Base-by-base conservation (phyloP, 2,113 vertebrate species). In the Euleptes europaea region DNA sequence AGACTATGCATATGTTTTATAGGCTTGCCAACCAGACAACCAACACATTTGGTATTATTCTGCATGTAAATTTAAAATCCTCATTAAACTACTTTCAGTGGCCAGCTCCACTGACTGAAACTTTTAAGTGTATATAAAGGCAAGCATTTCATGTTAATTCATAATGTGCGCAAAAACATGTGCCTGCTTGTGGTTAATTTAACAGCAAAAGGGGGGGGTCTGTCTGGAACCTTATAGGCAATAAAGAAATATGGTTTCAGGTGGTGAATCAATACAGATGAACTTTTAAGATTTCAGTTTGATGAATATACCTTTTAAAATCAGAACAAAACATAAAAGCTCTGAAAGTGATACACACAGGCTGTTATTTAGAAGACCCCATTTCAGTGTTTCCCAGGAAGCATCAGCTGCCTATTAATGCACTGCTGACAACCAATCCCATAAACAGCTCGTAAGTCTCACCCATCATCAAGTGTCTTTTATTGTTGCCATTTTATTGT, bases 211-310 rank as follows among this genome's bases (percentile, higher is more conserved):
- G 6, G 40, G 44, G 21, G 33, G 10, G 5, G 26, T 33, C n/a
- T 47, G 31, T 23, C 19, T 49, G 40, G 9, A n/a, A 17, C 28
- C 31, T 80, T 69, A 23, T 19, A 44, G 7, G 4, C 12, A 49
- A 38, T 23, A 51, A 13, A 6, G 13, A 38, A 49, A 38, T 35
- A 23, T 1, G 14, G 31, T 14, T 69, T 74, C 28, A 31, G n/a
- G 74, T 12, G 54, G 80, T 69, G 87, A 75, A 49, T 11, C 83
- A 89, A 86, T 19, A 0, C 14, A 65, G n/a, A n/a, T 60, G 86
- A 69, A 11, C 42, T 71, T 74, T 72, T 38, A 67, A 83, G 78
- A 15, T 51, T 65, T 63, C 28, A 72, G 21, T 12, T 84, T 67
- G 65, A 11, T 44, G 13, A 49, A 0, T 21, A 17, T 73, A 65